These are phyloP conservation scores for Toxotes lorentzi DNA, from an alignment of 2,797 vertebrate genomes.

Conservation along the genomic window DNA sequence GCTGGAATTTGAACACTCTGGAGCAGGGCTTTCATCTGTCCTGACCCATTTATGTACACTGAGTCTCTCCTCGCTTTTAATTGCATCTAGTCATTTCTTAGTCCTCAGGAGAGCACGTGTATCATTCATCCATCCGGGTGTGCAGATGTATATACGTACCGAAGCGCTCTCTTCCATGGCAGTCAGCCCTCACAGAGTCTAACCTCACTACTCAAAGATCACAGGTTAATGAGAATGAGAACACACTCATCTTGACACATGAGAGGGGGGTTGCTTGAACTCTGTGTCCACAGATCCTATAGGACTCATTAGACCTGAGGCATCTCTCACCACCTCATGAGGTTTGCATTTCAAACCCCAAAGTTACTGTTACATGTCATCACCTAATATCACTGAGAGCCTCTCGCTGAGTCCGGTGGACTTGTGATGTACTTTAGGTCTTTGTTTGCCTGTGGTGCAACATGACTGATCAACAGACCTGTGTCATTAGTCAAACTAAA, in stretches of 20 bases:
- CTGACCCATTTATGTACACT: not conserved
- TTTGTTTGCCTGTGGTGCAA: constrained; percentile 20
- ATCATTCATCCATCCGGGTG: not conserved
- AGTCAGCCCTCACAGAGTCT: constrained; percentile 14
- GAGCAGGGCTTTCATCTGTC: constrained; percentile 21
- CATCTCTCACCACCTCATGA: constrained; percentile 54
- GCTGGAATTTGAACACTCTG: constrained; percentile 19
- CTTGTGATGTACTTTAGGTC: constrained; percentile 33
- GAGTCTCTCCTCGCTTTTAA: constrained; percentile 26
- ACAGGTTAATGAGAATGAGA: constrained; percentile 49
- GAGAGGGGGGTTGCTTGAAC: constrained; percentile 6
- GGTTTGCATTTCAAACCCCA: constrained; percentile 13
- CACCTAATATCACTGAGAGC: constrained; percentile 14
- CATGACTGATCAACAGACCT: constrained; percentile 18
- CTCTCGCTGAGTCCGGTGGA: not conserved
- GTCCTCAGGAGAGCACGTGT: not conserved
- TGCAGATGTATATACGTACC: not conserved
- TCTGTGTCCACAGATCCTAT: constrained; percentile 38
- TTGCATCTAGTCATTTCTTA: constrained; percentile 13
- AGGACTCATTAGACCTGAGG: constrained; percentile 49
- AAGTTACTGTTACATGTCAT: constrained; percentile 28
- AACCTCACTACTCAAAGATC: constrained; percentile 34
- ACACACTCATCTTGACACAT: constrained; percentile 23
- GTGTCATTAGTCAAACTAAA: constrained; percentile 34
- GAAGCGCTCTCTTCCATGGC: constrained; percentile 2